phyloP scores from a whole-genome alignment of 2,888 invertebrate genomes.

The Thymelicus acteon region DNA sequence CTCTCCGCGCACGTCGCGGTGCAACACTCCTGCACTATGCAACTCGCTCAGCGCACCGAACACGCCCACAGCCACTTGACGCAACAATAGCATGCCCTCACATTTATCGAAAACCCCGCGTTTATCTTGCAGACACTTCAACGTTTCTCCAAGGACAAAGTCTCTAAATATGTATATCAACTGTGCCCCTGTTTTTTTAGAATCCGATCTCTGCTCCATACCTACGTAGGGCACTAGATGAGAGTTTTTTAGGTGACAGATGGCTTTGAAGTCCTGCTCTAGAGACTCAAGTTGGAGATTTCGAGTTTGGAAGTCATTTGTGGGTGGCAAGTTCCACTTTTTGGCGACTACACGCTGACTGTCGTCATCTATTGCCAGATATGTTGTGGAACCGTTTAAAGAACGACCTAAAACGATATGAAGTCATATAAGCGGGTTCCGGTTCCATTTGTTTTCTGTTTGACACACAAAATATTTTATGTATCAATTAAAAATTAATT shows the following conservation, averaged over 20 bases:
- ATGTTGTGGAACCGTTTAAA: constrained; percentile 89
- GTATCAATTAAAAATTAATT: too few species aligned
- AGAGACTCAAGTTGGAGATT: constrained; percentile 86
- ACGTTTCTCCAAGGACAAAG: constrained; percentile 83
- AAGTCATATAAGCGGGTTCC: too few species aligned
- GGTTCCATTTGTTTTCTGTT: too few species aligned
- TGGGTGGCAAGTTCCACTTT: constrained; percentile 88
- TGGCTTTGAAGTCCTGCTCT: constrained; percentile 91
- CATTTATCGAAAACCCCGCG: constrained; percentile 56
- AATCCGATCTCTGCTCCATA: constrained; percentile 87
- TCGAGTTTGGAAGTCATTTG: constrained; percentile 70
- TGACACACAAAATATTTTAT: too few species aligned
- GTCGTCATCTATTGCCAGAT: constrained; percentile 90
- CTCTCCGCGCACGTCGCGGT: constrained; percentile 91
- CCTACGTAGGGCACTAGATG: constrained; percentile 91
- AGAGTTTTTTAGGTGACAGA: constrained; percentile 88
- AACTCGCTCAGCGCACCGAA: constrained; percentile 91
- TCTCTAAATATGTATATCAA: constrained; percentile 90
- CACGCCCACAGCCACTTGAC: constrained; percentile 89
- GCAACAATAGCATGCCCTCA: constrained; percentile 75
- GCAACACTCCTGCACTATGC: constrained; percentile 92
- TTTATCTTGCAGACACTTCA: constrained; percentile 60
- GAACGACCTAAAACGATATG: constrained; percentile 86
- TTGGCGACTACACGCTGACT: constrained; percentile 90
- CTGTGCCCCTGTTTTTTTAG: constrained; percentile 57